phyloP scores from a whole-genome alignment of 1,140 invertebrate species.

The Caerostris extrusa region DNA sequence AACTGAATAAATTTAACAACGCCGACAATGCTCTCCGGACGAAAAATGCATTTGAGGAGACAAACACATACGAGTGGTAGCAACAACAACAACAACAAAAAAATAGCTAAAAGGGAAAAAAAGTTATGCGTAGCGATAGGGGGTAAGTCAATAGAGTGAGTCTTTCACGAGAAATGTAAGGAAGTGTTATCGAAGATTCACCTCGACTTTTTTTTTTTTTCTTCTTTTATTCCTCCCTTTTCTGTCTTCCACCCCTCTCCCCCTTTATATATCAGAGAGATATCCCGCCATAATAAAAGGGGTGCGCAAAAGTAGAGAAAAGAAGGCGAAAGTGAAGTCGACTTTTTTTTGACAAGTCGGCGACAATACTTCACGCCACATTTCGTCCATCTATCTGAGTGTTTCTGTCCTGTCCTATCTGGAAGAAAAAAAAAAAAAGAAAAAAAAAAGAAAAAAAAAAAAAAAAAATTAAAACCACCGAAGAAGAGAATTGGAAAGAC shows the following conservation, averaged over 20 bases:
- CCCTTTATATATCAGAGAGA: not conserved
- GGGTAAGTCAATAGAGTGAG: constrained; percentile 66
- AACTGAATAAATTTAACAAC: constrained; percentile 1
- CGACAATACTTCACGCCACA: constrained; percentile 73
- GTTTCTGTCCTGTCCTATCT: constrained; percentile 4
- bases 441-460: not conserved
- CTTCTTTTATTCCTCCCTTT: not conserved
- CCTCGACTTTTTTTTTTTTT: constrained; percentile 36
- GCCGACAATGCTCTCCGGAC: not conserved
- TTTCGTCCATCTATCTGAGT: constrained; percentile 69
- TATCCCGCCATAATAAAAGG: not conserved
- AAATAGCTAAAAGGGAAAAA: not conserved
- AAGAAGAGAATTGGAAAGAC: not conserved
- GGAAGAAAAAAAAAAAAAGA: not conserved
- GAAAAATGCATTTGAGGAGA: not conserved
- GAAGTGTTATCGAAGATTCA: constrained; percentile 71
- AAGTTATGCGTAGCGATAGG: not conserved
- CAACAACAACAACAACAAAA: too few relatives aligned
- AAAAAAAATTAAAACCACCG: too few relatives aligned
- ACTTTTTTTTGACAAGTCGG: constrained; percentile 74
- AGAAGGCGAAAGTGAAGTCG: constrained; percentile 68
- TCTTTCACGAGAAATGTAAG: constrained; percentile 59
- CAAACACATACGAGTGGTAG: not conserved
- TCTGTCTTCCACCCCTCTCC: not conserved
- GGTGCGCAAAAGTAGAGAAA: not conserved